Evolutionary conservation across 2,888 invertebrate species (phyloP).

Genomic region (Melipona bicolor): DNA sequence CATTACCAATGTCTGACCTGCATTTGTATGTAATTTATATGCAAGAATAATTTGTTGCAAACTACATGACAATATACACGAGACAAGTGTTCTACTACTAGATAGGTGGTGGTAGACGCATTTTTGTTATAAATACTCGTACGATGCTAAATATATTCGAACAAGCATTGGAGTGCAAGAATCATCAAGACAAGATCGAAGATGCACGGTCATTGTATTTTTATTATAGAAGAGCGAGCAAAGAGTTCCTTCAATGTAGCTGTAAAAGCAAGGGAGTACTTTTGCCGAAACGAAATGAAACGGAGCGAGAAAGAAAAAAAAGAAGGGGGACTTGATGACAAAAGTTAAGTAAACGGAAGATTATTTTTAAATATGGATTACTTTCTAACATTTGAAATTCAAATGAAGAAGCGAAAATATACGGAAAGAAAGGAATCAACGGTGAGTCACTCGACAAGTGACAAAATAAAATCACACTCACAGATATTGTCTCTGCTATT

Average conservation of each 20-base stretch:
- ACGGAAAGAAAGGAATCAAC: slow-evolving; percentile 29
- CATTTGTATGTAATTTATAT: slow-evolving; percentile 31
- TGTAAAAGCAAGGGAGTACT: slow-evolving; percentile 17
- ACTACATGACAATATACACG: slow-evolving; percentile 38
- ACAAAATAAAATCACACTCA: slow-evolving; percentile 72
- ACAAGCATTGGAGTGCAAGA: slow-evolving; percentile 45
- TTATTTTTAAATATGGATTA: not conserved
- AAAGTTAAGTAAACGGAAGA: not conserved
- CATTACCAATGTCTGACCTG: slow-evolving; percentile 35
- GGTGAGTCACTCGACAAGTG: slow-evolving; percentile 19
- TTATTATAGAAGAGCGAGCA: slow-evolving; percentile 1
- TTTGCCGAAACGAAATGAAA: not conserved
- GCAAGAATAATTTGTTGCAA: slow-evolving; percentile 43
- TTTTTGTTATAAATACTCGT: slow-evolving; percentile 47
- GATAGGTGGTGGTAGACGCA: slow-evolving; percentile 32
- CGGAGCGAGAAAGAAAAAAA: not conserved
- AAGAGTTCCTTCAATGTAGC: slow-evolving; percentile 11
- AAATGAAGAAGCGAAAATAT: slow-evolving; percentile 25
- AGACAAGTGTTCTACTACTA: slow-evolving; percentile 30
- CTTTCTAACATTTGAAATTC: slow-evolving; percentile 22
- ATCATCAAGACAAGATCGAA: slow-evolving; percentile 25
- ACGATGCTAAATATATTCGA: slow-evolving; percentile 42
- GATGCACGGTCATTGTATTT: slow-evolving; percentile 35
- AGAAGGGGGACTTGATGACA: not conserved
- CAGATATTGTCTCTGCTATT: slow-evolving; percentile 78